Percentiles rank a stretch among this genome's conserved stretches.
Evolutionary conservation across 2,797 vertebrate genomes (phyloP).

Genomic region (Babyrousa celebensis): DNA sequence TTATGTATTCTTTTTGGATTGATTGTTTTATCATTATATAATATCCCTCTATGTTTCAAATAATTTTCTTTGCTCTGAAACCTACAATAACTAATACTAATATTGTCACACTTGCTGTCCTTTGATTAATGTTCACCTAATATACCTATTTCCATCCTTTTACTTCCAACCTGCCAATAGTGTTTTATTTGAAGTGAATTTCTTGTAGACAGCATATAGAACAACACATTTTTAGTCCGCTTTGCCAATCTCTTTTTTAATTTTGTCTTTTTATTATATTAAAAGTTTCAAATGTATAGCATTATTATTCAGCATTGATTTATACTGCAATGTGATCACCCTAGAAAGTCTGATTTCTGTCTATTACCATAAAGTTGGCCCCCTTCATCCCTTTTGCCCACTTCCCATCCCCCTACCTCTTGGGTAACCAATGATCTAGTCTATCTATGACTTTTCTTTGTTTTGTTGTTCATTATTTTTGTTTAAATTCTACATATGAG

Average conservation of each 20-base stretch:
- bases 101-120: neutral
- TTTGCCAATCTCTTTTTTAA: neutral
- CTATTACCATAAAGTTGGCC: neutral
- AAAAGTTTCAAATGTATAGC: neutral
- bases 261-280: neutral
- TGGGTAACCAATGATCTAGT: neutral
- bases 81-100: neutral
- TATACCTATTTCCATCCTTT: constrained; percentile 14
- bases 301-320: neutral
- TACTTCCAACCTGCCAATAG: neutral
- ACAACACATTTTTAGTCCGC: neutral
- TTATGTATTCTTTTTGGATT: neutral
- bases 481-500: neutral
- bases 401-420: neutral
- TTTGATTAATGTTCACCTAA: constrained; percentile 14
- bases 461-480: neutral
- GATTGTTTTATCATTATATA: neutral
- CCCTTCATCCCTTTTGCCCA: neutral
- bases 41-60: neutral
- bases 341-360: neutral
- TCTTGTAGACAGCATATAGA: neutral
- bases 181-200: constrained; percentile 14
- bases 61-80: constrained; percentile 24
- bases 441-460: neutral
- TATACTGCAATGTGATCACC: neutral